These are phyloP conservation scores for Hirtodrosophila confusa DNA, from an alignment of 2,888 invertebrate genomes.

Conservation along the genomic window DNA sequence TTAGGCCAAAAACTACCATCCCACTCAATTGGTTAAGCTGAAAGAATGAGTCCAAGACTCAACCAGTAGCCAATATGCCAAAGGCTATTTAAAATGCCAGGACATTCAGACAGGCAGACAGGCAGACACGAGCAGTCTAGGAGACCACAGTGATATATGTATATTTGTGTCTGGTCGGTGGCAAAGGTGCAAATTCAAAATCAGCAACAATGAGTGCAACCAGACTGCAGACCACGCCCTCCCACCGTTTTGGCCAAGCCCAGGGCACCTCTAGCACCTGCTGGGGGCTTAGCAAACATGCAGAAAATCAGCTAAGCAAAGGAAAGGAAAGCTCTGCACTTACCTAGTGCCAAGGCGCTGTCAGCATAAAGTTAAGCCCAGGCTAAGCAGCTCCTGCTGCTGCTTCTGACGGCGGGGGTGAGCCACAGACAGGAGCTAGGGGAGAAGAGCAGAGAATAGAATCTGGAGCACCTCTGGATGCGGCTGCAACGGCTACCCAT, in stretches of 20 bases:
- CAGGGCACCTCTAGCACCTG: not conserved
- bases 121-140: not conserved
- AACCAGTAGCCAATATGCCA: slow-evolving; percentile 12
- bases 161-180: slow-evolving; percentile 3
- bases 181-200: slow-evolving; percentile 55
- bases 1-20: slow-evolving; percentile 10
- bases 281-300: slow-evolving; percentile 48
- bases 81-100: slow-evolving; percentile 16
- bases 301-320: slow-evolving; percentile 68
- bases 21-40: not conserved
- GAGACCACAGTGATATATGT: slow-evolving; percentile 11
- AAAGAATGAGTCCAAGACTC: not conserved
- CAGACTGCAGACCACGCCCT: slow-evolving; percentile 7
- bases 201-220: slow-evolving; percentile 51
- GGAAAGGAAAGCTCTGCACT: slow-evolving; percentile 54
- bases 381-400: slow-evolving; percentile 59
- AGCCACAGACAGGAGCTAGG: no score
- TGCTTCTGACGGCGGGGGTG: slow-evolving; percentile 9
- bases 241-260: no score
- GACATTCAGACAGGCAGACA: slow-evolving; percentile 11
- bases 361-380: slow-evolving; percentile 75
- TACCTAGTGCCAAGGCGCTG: slow-evolving; percentile 72
- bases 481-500: slow-evolving; percentile 54
- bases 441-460: slow-evolving; percentile 9
- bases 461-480: slow-evolving; percentile 30